These are phyloP conservation scores for Rousettus madagascariensis DNA, from an alignment of 2,797 vertebrate genomes.

Conservation along the genomic window DNA sequence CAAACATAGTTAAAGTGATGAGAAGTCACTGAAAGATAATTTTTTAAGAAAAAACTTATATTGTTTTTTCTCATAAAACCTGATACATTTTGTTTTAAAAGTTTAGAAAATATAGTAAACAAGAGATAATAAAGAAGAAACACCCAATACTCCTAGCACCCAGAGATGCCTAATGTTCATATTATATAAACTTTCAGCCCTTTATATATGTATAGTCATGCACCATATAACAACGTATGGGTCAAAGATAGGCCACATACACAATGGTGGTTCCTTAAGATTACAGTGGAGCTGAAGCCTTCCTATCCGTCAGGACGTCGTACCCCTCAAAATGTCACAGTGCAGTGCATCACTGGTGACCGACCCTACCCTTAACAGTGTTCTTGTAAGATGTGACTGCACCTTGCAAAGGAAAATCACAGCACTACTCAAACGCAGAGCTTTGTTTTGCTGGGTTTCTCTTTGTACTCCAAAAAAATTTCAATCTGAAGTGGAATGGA, in stretches of 20 bases:
- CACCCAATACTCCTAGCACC: neutral
- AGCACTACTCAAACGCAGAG: too few relatives aligned
- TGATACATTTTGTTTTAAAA: constrained; percentile 34
- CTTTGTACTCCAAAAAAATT: too few relatives aligned
- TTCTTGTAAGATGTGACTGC: too few relatives aligned
- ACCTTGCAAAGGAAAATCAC: too few relatives aligned
- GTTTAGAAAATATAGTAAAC: constrained; percentile 41
- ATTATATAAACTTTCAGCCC: neutral
- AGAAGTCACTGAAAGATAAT: neutral
- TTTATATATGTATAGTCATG: neutral
- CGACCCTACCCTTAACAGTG: too few relatives aligned
- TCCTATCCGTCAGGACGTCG: neutral
- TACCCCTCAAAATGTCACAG: too few relatives aligned
- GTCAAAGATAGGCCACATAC: too few relatives aligned
- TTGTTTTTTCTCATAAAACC: constrained; percentile 11
- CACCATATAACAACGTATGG: too few relatives aligned
- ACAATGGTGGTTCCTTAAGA: neutral
- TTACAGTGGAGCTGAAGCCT: neutral
- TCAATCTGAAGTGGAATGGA: too few relatives aligned
- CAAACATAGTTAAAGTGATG: neutral
- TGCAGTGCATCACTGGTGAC: too few relatives aligned
- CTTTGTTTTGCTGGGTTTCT: too few relatives aligned
- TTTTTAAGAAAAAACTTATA: constrained; percentile 43
- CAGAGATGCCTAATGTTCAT: neutral
- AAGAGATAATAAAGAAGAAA: constrained; percentile 1